Conservation (phyloP, 2,113 vertebrate species). For the Triplophysa tibetana region DNA sequence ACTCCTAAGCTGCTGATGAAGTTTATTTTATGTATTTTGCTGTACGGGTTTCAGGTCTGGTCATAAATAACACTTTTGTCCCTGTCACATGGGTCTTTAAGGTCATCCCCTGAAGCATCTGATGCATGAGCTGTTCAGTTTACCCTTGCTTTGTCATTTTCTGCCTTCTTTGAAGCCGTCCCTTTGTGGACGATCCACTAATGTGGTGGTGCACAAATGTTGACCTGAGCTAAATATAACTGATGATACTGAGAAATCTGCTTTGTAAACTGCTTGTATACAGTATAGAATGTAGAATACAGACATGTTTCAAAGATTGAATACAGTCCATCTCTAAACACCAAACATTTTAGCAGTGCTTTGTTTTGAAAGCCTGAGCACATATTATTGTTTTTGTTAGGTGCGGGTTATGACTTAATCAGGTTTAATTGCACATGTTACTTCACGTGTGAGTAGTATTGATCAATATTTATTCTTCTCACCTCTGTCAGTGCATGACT, state of each 20-base stretch:
- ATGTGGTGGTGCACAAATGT: conserved; percentile 9
- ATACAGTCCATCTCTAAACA: not conserved
- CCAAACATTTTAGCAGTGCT: not conserved
- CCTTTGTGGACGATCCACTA: conserved; percentile 9
- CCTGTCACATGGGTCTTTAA: conserved; percentile 16
- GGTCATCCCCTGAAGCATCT: conserved; percentile 28
- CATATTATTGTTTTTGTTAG: not conserved
- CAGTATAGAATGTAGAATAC: not conserved
- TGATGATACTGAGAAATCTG: conserved; percentile 1
- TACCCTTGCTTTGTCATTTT: conserved; percentile 46
- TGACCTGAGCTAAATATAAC: conserved; percentile 27
- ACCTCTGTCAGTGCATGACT: conserved; percentile 15
- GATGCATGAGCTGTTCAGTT: conserved; percentile 39
- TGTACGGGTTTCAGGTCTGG: not conserved
- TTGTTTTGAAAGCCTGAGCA: not conserved
- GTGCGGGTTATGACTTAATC: too few species aligned
- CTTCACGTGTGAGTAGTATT: not conserved
- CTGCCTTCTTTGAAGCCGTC: not conserved
- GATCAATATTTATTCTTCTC: not conserved
- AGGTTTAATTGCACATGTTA: too few species aligned
- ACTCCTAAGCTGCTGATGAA: not conserved
- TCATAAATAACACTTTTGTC: conserved; percentile 26
- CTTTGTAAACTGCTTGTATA: not conserved
- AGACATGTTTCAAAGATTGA: not conserved
- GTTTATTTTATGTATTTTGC: not conserved